Evolutionary conservation across 2,797 vertebrate genomes (phyloP).

Genomic region (Eospalax fontanierii): DNA sequence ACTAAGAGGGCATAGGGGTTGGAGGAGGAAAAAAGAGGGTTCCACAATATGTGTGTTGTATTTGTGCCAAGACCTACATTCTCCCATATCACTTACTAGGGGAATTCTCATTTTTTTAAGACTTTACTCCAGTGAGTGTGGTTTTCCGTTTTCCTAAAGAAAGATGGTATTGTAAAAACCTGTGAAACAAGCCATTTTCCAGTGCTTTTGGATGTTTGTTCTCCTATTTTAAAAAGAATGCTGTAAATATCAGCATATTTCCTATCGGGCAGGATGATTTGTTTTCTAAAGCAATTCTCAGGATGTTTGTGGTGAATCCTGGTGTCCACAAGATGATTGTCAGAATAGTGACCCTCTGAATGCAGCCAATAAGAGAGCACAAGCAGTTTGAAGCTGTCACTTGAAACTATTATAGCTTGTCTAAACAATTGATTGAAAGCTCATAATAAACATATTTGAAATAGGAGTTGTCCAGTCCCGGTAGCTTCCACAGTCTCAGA

Average conservation of each 20-base stretch:
- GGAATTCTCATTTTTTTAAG: constrained; percentile 24
- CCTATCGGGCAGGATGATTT: background rate
- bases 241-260: constrained; percentile 55
- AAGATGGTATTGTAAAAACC: constrained; percentile 59
- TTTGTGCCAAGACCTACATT: too few relatives aligned
- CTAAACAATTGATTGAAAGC: constrained; percentile 65
- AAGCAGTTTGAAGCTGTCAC: constrained; percentile 3
- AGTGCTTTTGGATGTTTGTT: background rate
- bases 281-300: constrained; percentile 60
- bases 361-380: constrained; percentile 57
- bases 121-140: background rate
- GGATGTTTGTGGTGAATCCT: background rate
- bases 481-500: constrained; percentile 59
- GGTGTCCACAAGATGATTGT: background rate
- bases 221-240: background rate
- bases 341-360: constrained; percentile 40
- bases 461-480: background rate
- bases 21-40: too few relatives aligned
- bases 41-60: too few relatives aligned
- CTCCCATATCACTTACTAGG: too few relatives aligned
- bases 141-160: constrained; percentile 34
- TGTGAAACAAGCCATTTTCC: background rate
- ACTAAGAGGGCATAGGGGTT: too few relatives aligned
- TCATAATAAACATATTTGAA: background rate
- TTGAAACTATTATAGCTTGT: constrained; percentile 24